Conservation (phyloP, 2,797 vertebrate species). For the Parauchenoglanis punctatus region DNA sequence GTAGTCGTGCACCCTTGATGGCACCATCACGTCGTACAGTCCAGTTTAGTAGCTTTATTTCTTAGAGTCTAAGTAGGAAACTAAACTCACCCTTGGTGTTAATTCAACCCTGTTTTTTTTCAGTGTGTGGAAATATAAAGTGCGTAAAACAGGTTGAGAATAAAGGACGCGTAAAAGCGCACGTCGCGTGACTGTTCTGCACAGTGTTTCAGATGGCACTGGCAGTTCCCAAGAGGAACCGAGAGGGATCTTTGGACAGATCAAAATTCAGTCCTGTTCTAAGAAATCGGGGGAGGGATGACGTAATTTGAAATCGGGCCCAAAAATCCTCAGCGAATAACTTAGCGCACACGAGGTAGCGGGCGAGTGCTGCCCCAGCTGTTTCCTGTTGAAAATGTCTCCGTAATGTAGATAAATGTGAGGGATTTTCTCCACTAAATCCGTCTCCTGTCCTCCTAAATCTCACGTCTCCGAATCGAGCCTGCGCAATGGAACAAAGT, state of each 20-base stretch:
- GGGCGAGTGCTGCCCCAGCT: conserved; percentile 98
- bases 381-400: conserved; percentile 99
- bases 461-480: conserved; percentile 98
- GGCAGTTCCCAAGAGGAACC: conserved; percentile 41
- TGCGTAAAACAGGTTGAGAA: conserved; percentile 7
- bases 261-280: conserved; percentile 79
- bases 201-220: conserved; percentile 46
- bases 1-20: neutral
- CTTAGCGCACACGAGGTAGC: conserved; percentile 92
- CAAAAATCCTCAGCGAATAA: conserved; percentile 98
- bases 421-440: conserved; percentile 99
- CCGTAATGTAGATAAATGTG: conserved; percentile 99
- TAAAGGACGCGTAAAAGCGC: conserved; percentile 1
- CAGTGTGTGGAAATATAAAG: neutral
- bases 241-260: conserved; percentile 75
- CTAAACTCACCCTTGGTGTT: neutral
- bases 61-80: neutral
- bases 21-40: neutral
- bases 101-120: neutral
- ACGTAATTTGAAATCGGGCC: conserved; percentile 98
- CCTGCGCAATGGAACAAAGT: conserved; percentile 99
- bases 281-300: conserved; percentile 84
- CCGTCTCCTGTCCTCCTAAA: conserved; percentile 99
- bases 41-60: neutral
- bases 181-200: neutral